phyloP scores from a whole-genome alignment of 2,797 vertebrate genomes.

The Hydrolagus colliei region DNA sequence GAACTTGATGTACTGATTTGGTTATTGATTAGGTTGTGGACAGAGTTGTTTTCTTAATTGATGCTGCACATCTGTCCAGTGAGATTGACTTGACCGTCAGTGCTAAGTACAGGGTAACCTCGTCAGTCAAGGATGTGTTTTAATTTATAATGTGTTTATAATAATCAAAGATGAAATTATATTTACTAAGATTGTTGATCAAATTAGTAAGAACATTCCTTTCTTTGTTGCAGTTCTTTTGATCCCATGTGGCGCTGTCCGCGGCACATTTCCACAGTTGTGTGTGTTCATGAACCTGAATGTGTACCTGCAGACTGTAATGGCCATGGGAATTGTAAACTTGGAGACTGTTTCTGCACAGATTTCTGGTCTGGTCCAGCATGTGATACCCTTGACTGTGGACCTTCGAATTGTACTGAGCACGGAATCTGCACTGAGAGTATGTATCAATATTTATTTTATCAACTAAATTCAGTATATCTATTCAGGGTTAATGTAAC shows the following conservation, averaged over 20 bases:
- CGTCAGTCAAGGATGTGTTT: constrained; percentile 72
- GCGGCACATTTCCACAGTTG: constrained; percentile 68
- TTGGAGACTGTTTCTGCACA: constrained; percentile 62
- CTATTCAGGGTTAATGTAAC: no score
- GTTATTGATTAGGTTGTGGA: constrained; percentile 68
- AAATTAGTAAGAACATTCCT: no score
- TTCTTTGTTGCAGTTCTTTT: constrained; percentile 42
- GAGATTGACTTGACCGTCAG: constrained; percentile 66
- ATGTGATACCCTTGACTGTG: constrained; percentile 66
- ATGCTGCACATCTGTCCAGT: constrained; percentile 75
- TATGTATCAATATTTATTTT: constrained; percentile 46
- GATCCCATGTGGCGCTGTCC: constrained; percentile 74
- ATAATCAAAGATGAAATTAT: no score
- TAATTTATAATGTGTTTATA: no score
- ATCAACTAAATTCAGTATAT: background rate
- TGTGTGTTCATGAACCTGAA: constrained; percentile 69
- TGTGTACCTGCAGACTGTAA: constrained; percentile 68
- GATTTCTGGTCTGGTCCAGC: constrained; percentile 57
- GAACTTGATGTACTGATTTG: constrained; percentile 54
- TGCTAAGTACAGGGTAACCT: constrained; percentile 57
- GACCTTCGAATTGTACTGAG: constrained; percentile 58
- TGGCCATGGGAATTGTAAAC: constrained; percentile 62
- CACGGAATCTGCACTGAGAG: constrained; percentile 64
- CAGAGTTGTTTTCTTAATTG: constrained; percentile 68
- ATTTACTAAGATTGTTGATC: no score